These are phyloP conservation scores for Melanostigma gelatinosum DNA, from an alignment of 2,113 vertebrate genomes.

Conservation along the genomic window DNA sequence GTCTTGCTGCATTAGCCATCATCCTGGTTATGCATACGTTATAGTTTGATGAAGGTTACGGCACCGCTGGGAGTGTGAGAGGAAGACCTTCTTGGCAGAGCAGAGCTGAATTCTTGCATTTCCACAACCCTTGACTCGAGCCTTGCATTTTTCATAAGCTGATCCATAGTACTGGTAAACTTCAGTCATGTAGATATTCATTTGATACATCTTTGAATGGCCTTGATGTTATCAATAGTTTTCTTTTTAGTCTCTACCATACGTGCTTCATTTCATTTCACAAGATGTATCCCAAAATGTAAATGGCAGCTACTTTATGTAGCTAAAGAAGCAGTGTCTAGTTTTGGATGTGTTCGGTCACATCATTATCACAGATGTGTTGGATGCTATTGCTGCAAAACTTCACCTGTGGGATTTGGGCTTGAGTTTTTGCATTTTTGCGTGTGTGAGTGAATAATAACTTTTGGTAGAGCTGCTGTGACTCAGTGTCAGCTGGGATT, in stretches of 20 bases:
- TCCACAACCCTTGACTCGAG: no score
- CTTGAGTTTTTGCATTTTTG: not conserved
- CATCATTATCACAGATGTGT: not conserved
- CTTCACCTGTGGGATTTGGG: not conserved
- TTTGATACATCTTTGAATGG: constrained; percentile 3
- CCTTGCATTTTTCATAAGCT: constrained; percentile 22
- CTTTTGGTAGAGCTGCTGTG: not conserved
- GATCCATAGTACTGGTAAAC: not conserved
- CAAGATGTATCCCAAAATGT: not conserved
- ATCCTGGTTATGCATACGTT: no score
- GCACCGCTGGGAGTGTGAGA: no score
- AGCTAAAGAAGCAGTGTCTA: not conserved
- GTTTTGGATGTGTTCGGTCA: not conserved
- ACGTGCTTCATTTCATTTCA: not conserved
- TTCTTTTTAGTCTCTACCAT: not conserved
- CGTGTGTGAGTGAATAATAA: not conserved
- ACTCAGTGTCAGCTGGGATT: not conserved
- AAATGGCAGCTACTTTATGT: not conserved
- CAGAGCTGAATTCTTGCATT: no score
- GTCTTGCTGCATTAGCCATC: no score
- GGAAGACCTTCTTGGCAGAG: no score
- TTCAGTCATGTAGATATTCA: not conserved
- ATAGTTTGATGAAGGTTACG: no score
- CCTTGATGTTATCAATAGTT: not conserved
- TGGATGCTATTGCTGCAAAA: not conserved